Evolutionary conservation across 2,113 vertebrate genomes (phyloP).

Genomic region (Catharus bicknelli): DNA sequence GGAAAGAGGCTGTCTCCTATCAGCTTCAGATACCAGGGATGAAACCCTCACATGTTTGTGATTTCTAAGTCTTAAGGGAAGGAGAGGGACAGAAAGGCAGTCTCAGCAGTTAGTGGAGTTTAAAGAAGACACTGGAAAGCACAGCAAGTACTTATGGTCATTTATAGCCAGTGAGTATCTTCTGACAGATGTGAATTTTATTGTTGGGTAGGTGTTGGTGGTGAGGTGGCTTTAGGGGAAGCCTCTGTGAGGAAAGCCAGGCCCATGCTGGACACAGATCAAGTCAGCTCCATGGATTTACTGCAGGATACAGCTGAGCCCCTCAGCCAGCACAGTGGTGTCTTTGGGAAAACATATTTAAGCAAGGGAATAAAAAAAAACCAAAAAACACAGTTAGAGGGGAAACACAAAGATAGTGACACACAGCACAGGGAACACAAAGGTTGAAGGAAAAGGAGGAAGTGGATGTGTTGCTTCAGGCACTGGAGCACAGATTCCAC

Average conservation of each 20-base stretch:
- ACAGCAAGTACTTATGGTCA: not conserved
- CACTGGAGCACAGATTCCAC: not conserved
- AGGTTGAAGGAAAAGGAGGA: not conserved
- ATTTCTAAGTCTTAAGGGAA: not conserved
- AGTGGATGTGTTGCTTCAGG: not conserved
- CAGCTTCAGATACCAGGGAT: not conserved
- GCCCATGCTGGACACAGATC: rapidly evolving
- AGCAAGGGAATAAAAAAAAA: not conserved
- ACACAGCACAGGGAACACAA: not conserved
- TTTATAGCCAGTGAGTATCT: not conserved
- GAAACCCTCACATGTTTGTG: not conserved
- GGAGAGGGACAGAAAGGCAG: not conserved
- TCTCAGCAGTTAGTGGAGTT: not conserved
- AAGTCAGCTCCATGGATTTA: not conserved
- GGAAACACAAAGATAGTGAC: not conserved
- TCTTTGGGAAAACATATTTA: not conserved
- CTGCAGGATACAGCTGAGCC: not conserved
- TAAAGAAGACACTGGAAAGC: not conserved
- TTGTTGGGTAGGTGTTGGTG: not conserved
- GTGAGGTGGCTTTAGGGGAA: not conserved
- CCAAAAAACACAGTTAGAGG: not conserved
- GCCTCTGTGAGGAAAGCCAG: not conserved
- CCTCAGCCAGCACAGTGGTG: not conserved
- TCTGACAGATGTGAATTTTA: not conserved
- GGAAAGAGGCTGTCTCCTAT: not conserved